Percentiles rank a stretch among this genome's conserved stretches.
These are phyloP conservation scores for Oreochromis spilurus DNA, from an alignment of 2,113 vertebrate genomes.

Conservation along the genomic window DNA sequence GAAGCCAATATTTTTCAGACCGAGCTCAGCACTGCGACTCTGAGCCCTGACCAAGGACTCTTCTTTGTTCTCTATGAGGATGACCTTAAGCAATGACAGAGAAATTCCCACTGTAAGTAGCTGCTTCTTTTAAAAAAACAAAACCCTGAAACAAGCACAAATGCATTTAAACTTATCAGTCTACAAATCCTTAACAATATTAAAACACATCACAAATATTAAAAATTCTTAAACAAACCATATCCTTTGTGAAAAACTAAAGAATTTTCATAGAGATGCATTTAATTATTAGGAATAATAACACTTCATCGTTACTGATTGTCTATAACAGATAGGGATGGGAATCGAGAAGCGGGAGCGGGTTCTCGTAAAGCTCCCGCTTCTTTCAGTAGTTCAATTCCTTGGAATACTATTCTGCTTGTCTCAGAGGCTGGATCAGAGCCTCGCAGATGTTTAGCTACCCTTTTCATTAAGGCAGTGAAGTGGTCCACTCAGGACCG, in stretches of 20 bases:
- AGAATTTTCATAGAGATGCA: background rate
- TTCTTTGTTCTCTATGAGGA: conserved; percentile 96
- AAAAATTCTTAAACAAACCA: background rate
- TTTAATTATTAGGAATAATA: background rate
- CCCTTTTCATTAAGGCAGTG: background rate
- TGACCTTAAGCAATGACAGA: conserved; percentile 71
- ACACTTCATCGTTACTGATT: background rate
- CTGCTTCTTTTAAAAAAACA: background rate
- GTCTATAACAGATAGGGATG: background rate
- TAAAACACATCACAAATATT: background rate
- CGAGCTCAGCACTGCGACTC: conserved; percentile 80
- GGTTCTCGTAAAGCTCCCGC: background rate
- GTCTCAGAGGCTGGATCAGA: background rate
- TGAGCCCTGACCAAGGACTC: conserved; percentile 87
- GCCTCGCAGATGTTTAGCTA: background rate
- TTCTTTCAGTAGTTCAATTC: background rate
- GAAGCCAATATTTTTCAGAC: conserved; percentile 87
- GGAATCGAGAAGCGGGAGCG: background rate
- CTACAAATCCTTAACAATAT: background rate
- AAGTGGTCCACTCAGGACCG: background rate
- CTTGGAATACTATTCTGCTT: background rate
- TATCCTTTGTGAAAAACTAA: background rate
- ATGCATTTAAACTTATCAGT: background rate
- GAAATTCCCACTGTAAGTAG: background rate
- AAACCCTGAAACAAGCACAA: conserved; percentile 52